A percentile compares a stretch with the other conserved stretches of the same genome.
Evolutionary conservation across 2,113 vertebrate species (phyloP).

Genomic region (Chauna torquata): DNA sequence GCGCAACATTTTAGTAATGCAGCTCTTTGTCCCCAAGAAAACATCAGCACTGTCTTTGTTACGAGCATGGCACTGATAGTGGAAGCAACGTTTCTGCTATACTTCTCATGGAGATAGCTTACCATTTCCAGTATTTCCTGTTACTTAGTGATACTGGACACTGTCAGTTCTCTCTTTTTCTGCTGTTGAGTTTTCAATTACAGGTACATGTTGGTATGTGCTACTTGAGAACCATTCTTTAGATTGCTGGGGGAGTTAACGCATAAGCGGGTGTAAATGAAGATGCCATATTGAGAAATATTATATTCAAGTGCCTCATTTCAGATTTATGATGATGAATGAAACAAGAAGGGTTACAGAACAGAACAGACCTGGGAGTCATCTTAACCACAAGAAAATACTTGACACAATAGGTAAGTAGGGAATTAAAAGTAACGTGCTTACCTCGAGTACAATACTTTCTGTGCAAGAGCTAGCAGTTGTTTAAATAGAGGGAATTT

Average conservation of each 20-base stretch:
- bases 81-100: background rate
- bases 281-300: background rate
- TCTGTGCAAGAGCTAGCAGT: slow-evolving; percentile 44
- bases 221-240: background rate
- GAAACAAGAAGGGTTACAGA: background rate
- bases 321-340: background rate
- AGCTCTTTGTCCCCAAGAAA: background rate
- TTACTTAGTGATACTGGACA: background rate
- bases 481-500: slow-evolving; percentile 83
- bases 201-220: background rate
- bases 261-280: background rate
- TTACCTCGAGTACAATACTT: background rate
- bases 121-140: background rate
- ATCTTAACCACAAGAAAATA: slow-evolving; percentile 13
- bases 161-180: background rate
- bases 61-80: background rate
- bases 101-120: background rate
- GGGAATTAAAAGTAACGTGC: slow-evolving; percentile 1
- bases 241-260: background rate
- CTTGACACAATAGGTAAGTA: background rate
- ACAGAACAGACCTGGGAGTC: background rate
- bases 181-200: background rate
- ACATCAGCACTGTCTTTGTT: background rate
- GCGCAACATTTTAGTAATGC: background rate
- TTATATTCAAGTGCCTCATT: background rate